Base-by-base conservation (phyloP, 53 echinoderm and acorn worm species). In the Mesocentrotus franciscanus region DNA sequence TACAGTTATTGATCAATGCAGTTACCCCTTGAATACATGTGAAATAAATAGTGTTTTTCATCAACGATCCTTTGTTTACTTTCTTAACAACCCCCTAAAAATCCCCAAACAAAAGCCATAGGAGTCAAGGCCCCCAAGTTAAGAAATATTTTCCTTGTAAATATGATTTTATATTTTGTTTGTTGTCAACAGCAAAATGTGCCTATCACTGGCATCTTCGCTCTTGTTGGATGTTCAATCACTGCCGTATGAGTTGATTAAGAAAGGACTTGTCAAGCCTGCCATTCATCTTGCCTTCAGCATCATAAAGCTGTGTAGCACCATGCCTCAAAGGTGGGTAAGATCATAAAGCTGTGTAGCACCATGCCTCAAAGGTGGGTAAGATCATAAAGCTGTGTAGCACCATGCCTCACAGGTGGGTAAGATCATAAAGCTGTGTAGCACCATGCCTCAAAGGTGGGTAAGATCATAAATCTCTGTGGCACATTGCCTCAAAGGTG, bases 241-340 rank as follows among this genome's bases (percentile, higher is more conserved):
- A 22, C 79, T 94, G 27, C 83, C 94, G 60, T 11, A 32, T 60
- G 94, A 94, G 60, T 33, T 94, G 61, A 78, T 29, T 24, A 81
- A 34, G 60, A 60, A 60, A 81, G 94, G 94, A 24, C 32, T 79
- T 17, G 30, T 94, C 2, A 78, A 61, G 14, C 84, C 81, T 57
- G 94, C 94, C 59, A 60, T 94, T 33, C 94, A 81, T 59, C 94
- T 94, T 61, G 83, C 94, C 16, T 56, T n/a, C 26, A 66, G 94
- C 22, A n/a, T 94, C 8, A 14, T 94, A 26, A 94, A 58, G 66
- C 24, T 78, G 1, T 81, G 60, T 57, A 79, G 94, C 39, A 58
- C 22, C 83, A 3, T 81, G 20, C 7, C 29, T 16, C 32, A 60
- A 60, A 94, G 94, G 81, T 83, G 16, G 32, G 91, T 91, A 92